These are phyloP conservation scores for Pholis gunnellus DNA, from an alignment of 2,113 vertebrate genomes.

Conservation along the genomic window DNA sequence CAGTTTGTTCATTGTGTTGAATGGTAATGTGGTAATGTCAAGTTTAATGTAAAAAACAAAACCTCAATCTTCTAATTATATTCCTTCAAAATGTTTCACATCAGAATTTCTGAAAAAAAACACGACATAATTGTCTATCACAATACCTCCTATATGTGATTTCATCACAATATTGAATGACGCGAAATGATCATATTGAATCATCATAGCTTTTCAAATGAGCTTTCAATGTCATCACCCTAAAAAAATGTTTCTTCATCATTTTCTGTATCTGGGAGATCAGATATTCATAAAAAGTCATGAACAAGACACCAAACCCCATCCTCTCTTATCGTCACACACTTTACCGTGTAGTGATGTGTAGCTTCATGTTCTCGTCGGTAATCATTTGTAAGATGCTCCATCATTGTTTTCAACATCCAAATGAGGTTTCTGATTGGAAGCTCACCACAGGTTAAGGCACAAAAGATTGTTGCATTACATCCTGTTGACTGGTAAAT, in stretches of 20 bases:
- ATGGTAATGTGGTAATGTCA: neutral
- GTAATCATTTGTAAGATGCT: constrained; percentile 37
- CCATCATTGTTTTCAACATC: constrained; percentile 44
- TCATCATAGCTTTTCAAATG: neutral
- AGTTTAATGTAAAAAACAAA: too few relatives aligned
- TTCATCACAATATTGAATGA: too few relatives aligned
- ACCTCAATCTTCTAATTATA: too few relatives aligned
- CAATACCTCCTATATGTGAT: too few relatives aligned
- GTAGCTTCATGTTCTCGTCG: constrained; percentile 23
- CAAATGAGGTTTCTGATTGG: constrained; percentile 61
- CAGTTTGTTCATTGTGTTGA: neutral
- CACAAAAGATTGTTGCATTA: constrained; percentile 52
- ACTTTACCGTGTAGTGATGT: constrained; percentile 19
- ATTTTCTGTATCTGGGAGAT: constrained; percentile 28
- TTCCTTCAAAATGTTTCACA: too few relatives aligned
- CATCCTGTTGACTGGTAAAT: constrained; percentile 46
- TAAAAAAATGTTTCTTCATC: neutral
- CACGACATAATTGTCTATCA: neutral
- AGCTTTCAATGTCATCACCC: neutral
- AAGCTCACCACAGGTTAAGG: constrained; percentile 36
- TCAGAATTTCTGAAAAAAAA: too few relatives aligned
- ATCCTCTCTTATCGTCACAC: neutral
- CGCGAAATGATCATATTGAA: neutral
- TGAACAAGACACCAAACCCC: constrained; percentile 18
- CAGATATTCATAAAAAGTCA: constrained; percentile 11